Evolutionary conservation across 2,888 invertebrate species (phyloP).

Genomic region (Torymus aiolomorphi): DNA sequence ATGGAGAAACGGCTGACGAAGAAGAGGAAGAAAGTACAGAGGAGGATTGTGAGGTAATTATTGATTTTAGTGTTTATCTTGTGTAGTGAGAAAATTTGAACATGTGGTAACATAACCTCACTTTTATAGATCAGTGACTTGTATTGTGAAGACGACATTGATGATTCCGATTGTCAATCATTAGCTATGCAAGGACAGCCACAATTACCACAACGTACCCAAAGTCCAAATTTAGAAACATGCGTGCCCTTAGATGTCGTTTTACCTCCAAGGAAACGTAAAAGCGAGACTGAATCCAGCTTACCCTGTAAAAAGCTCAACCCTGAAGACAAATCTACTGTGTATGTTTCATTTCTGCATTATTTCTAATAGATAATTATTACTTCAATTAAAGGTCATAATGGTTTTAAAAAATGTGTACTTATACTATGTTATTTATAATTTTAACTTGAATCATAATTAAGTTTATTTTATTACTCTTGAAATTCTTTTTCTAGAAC

Average conservation of each 20-base stretch:
- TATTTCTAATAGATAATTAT: neutral
- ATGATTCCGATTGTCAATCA: constrained; percentile 64
- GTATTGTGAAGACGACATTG: constrained; percentile 67
- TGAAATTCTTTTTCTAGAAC: constrained; percentile 60
- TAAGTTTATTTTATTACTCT: neutral
- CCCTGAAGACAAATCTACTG: constrained; percentile 75
- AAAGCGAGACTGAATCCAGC: constrained; percentile 70
- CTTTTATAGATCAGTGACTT: constrained; percentile 69
- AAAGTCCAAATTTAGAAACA: constrained; percentile 69
- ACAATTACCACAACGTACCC: constrained; percentile 64
- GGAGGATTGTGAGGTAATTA: constrained; percentile 69
- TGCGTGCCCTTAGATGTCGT: constrained; percentile 70
- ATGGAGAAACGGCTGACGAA: constrained; percentile 70
- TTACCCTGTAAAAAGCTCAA: constrained; percentile 78
- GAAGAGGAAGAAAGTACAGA: constrained; percentile 71
- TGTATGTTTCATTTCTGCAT: constrained; percentile 60
- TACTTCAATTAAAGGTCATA: neutral
- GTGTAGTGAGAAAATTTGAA: constrained; percentile 14
- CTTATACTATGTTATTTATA: too few relatives aligned
- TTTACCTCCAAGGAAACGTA: constrained; percentile 72
- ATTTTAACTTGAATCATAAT: constrained; percentile 9
- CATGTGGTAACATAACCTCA: constrained; percentile 46
- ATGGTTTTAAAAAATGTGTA: neutral
- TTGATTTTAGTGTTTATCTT: neutral
- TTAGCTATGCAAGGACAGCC: constrained; percentile 61